These are phyloP conservation scores for Limnephilus rhombicus DNA, from an alignment of 2,888 invertebrate species.

Conservation along the genomic window DNA sequence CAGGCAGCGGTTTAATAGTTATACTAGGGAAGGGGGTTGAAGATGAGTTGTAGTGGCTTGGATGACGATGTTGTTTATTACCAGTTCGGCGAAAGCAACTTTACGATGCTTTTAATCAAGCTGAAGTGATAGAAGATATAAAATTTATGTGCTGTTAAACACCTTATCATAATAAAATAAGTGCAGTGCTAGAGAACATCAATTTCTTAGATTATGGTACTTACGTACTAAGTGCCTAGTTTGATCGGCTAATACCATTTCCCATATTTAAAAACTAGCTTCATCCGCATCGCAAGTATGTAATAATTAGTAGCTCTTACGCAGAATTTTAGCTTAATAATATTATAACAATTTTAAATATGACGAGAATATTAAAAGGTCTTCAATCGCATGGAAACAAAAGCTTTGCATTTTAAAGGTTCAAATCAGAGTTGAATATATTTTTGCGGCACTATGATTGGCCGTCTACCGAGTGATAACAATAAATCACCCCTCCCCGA, in stretches of 20 bases:
- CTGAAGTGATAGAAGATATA: slow-evolving; percentile 17
- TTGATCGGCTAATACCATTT: background rate
- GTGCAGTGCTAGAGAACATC: background rate
- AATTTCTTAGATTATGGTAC: background rate
- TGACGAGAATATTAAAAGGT: background rate
- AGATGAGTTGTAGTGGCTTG: background rate
- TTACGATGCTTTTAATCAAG: slow-evolving; percentile 19
- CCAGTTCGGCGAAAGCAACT: slow-evolving; percentile 9
- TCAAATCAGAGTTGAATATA: slow-evolving; percentile 34
- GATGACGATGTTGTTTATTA: slow-evolving; percentile 34
- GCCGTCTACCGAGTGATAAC: slow-evolving; percentile 53
- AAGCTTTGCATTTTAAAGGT: slow-evolving; percentile 18
- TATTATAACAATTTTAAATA: background rate
- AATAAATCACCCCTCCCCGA: slow-evolving; percentile 60
- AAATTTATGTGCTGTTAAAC: background rate
- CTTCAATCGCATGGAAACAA: background rate
- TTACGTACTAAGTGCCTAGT: background rate
- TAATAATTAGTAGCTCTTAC: too few relatives aligned
- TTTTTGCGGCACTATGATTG: slow-evolving; percentile 54
- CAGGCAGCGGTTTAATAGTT: background rate
- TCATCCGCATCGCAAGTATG: background rate
- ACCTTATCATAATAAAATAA: slow-evolving; percentile 1
- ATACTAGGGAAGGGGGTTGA: background rate
- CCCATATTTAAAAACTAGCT: background rate
- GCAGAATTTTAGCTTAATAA: too few relatives aligned